These are phyloP conservation scores for Scaptomyza tumidula DNA, from an alignment of 2,888 invertebrate genomes.

Conservation along the genomic window DNA sequence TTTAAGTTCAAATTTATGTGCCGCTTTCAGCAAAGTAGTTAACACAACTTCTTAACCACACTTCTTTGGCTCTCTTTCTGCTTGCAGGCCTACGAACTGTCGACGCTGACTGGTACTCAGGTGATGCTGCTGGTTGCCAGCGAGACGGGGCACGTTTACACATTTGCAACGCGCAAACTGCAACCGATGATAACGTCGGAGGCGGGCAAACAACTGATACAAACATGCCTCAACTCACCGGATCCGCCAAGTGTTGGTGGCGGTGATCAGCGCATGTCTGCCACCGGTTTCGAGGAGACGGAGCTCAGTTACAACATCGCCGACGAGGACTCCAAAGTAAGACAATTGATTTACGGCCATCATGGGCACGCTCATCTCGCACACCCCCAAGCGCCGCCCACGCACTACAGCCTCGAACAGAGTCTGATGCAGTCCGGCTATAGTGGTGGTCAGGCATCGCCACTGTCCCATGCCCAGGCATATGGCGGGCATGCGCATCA, in stretches of 20 bases:
- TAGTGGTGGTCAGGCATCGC: conserved; percentile 87
- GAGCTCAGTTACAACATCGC: conserved; percentile 98
- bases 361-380: conserved; percentile 89
- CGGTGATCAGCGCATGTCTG: conserved; percentile 98
- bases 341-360: conserved; percentile 95
- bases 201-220: conserved; percentile 98
- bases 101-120: conserved; percentile 99
- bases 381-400: conserved; percentile 87
- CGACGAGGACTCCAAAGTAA: conserved; percentile 98
- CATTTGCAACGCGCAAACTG: conserved; percentile 98
- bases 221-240: conserved; percentile 99
- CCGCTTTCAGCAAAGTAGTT: conserved; percentile 56
- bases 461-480: conserved; percentile 86
- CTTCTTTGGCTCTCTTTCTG: conserved; percentile 33
- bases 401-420: conserved; percentile 89
- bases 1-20: conserved; percentile 74
- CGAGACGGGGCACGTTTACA: conserved; percentile 99
- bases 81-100: conserved; percentile 98
- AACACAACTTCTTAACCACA: conserved; percentile 38
- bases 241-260: conserved; percentile 91
- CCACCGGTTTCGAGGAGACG: conserved; percentile 99
- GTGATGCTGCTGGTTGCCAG: conserved; percentile 99
- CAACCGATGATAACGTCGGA: conserved; percentile 99
- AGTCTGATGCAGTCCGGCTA: conserved; percentile 89
- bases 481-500: conserved; percentile 85